Base-by-base conservation (phyloP, 2,113 vertebrate species). In the Pseudorasbora parva region DNA sequence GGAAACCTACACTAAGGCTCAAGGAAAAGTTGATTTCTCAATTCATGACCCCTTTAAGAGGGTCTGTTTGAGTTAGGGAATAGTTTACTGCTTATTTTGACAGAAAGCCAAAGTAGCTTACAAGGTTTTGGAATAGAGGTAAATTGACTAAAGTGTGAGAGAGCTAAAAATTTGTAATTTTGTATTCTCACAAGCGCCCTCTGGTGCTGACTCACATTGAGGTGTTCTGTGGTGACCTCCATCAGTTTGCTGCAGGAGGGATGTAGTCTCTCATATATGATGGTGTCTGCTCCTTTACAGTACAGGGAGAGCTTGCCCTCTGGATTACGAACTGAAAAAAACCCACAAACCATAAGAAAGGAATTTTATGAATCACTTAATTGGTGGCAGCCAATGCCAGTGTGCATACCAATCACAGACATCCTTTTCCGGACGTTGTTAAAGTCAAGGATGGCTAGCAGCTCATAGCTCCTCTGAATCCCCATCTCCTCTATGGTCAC, bases 201-300 rank as follows among this genome's bases (percentile, higher is more conserved):
- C 72, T 45, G 56, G 23, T 84, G 57, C 57, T 49, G 11, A 94
- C 97, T 95, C 85, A 99, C 98, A 41, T 98, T 97, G 23, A 99
- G 94, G 81, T 99, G 97, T n/a, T 96, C 95, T 4, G 95, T 97
- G 19, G 98, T 98, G 89, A 95, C 89, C 0, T 96, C 94, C 93
- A 92, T 94, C 78, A 98, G 93, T 72, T 93, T 88, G 7, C 54
- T 91, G 57, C 95, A 97, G 87, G 96, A 97, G 11, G 89, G 89
- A 77, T 97, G 90, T 62, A 99, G 95, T 83, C 95, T 94, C 82
- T 97, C 93, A 41, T 94, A 97, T 84, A 99, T 87, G 85, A 98
- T 95, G 1, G 97, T 98, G 93, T 99, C 98, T 0, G 98, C 98
- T 1, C 98, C 98, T 89, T 99, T 99, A 93, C 98, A 99, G 92